These are phyloP conservation scores for Scaptomyza flava DNA, from an alignment of 2,888 invertebrate species.

Conservation along the genomic window DNA sequence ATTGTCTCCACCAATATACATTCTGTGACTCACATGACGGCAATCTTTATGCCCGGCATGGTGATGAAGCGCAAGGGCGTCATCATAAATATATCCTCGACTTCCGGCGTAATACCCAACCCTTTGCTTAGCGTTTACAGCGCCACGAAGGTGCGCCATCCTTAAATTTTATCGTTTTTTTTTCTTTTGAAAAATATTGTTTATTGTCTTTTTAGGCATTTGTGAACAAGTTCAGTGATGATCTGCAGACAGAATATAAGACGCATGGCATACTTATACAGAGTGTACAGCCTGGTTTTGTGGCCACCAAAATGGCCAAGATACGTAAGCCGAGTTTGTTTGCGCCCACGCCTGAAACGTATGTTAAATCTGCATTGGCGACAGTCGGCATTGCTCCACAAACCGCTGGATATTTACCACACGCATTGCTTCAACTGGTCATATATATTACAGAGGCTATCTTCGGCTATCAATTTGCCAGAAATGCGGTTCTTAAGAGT, in stretches of 20 bases:
- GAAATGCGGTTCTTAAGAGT: conserved; percentile 78
- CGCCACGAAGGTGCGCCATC: conserved; percentile 91
- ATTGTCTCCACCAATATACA: conserved; percentile 92
- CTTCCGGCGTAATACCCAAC: conserved; percentile 91
- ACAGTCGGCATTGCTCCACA: conserved; percentile 89
- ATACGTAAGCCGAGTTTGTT: conserved; percentile 90
- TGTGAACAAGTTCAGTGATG: conserved; percentile 92
- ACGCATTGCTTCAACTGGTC: conserved; percentile 76
- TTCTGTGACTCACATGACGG: conserved; percentile 93
- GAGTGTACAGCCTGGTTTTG: conserved; percentile 93
- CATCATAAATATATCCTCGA: conserved; percentile 95
- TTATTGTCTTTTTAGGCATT: conserved; percentile 86
- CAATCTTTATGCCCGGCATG: conserved; percentile 94
- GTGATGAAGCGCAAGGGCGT: conserved; percentile 91
- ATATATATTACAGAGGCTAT: conserved; percentile 65
- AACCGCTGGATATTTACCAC: conserved; percentile 90
- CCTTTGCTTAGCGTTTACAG: conserved; percentile 94
- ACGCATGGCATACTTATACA: conserved; percentile 91
- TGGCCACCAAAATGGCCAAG: conserved; percentile 96
- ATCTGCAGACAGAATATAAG: conserved; percentile 90
- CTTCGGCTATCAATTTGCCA: conserved; percentile 77
- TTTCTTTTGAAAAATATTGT: background rate
- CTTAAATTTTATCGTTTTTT: background rate
- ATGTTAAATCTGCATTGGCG: conserved; percentile 89
- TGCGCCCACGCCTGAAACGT: conserved; percentile 90